Evolutionary conservation across 2,113 vertebrate genomes (phyloP), one percentile per base, ranked within the genome.

Genomic region (Balaeniceps rex): DNA sequence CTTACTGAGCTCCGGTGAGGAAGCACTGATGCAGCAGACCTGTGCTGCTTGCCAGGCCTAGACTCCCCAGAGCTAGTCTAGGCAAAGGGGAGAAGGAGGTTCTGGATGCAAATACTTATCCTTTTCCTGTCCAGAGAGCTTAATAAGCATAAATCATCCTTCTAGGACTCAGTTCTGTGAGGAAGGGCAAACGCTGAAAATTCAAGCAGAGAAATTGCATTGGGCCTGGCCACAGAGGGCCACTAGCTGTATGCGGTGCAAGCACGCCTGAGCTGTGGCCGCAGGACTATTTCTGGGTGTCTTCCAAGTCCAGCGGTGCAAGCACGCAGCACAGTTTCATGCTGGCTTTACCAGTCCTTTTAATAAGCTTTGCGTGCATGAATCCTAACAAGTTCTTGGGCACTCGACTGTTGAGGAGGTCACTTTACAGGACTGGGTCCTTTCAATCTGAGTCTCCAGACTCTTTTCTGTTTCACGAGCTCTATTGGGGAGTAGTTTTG

Each of bases 91-190:
- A 88, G 58, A 92, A 64, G 69, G 82, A 89, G 40, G 9, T 95
- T 93, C 87, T 91, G 54, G 85, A 78, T 89, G 68, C 44, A 92
- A 89, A 95, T 79, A 79, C 58, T 36, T 96, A 70, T 46, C 75
- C 92, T 89, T 93, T 93, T 69, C 63, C 81, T 95, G 57, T 95
- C 95, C 87, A 94, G 78, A 94, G 66, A 91, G 75, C 70, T 96
- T 85, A 69, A 94, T 91, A 93, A 87, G 34, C 83, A 49, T 70
- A 89, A 96, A 95, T 96, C 84, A 91, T 89, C 51, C n/a, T 97
- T 93, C 34, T 84, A 87, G 88, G 94, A 97, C 94, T 95, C 97
- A 96, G 96, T 96, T 93, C 96, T 97, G 91, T 95, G 96, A 95
- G 93, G 87, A 89, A 83, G 80, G 79, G 85, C 76, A 75, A 80